Evolutionary conservation across 2,888 invertebrate genomes (phyloP), one percentile per base, ranked within the genome.

Genomic region (Drosophila borealis): DNA sequence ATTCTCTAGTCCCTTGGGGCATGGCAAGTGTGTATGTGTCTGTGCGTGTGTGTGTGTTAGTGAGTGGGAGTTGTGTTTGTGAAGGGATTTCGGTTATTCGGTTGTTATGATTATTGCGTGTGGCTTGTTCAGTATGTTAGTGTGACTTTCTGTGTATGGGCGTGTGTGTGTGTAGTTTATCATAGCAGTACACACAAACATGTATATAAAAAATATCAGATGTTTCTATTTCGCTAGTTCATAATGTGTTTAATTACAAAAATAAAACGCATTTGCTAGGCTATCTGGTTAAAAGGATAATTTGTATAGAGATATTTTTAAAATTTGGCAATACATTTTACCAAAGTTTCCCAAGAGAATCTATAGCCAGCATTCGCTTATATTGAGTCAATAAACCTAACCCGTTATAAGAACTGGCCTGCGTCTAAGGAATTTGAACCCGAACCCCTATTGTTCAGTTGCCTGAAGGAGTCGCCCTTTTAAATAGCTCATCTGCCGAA

Each of bases 241-340:
- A 68, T 78, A 80, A 73, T 70, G 70, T 45, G 57, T 71, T 79
- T 87, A 82, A 84, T 82, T 77, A 71, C 51, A 67, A 45, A 54
- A 36, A 66, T 64, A 50, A 42, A 74, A 46, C 36, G 42, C 5
- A 25, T 62, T 50, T 29, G 34, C 19, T 48, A 36, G 41, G 45
- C 29, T 53, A 17, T 51, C 19, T 59, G 33, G 1, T 17, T 10
- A n/a, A 10, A 3, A 17, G n/a, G n/a, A 46, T 4, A 41, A 41
- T 41, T 41, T 3, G 3, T 41, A 41, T 8, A 6, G 6, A 41
- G 13, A 25, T 5, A 2, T 29, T 14, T 46, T 46, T 21, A 6
- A 45, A 45, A 8, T 8, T 8, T 8, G 2, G 8, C 29, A 29
- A 8, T 29, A 8, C 6, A 29, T 8, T 29, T 29, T 29, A 29